These are phyloP conservation scores for Epiblema foenella DNA, from an alignment of 2,888 invertebrate genomes.

Conservation along the genomic window DNA sequence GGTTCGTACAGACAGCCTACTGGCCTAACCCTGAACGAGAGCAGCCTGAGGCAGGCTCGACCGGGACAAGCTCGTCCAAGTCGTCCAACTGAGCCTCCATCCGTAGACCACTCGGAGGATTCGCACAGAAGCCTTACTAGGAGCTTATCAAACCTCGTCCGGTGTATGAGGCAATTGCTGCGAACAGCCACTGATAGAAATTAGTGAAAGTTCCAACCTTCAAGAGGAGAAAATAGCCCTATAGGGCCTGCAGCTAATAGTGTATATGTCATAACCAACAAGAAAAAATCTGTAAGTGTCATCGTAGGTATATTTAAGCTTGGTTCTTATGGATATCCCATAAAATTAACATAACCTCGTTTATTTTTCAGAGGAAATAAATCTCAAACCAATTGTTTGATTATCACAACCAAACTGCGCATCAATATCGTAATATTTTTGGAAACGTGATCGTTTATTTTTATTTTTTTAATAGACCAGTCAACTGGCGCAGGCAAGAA, in stretches of 20 bases:
- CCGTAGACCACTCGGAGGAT: not conserved
- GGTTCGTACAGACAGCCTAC: conserved; percentile 25
- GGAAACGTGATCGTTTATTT: not conserved
- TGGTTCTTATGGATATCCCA: not conserved
- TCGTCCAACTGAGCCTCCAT: not conserved
- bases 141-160: not conserved
- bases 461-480: conserved; percentile 43
- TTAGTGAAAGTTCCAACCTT: not conserved
- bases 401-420: not conserved
- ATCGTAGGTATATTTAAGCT: not conserved
- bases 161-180: conserved; percentile 4
- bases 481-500: conserved; percentile 55
- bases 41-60: not conserved
- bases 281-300: conserved; percentile 3
- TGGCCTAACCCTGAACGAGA: not conserved
- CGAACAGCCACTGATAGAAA: not conserved
- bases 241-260: not conserved
- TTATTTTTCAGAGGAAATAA: conserved; percentile 5
- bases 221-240: not conserved
- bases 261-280: not conserved
- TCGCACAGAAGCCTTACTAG: conserved; percentile 13
- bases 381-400: not conserved
- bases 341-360: not conserved
- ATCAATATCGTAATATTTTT: not conserved
- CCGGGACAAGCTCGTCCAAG: not conserved